These are phyloP conservation scores for Platorchestia sp. DNA, from an alignment of 1,140 invertebrate genomes.

Conservation along the genomic window DNA sequence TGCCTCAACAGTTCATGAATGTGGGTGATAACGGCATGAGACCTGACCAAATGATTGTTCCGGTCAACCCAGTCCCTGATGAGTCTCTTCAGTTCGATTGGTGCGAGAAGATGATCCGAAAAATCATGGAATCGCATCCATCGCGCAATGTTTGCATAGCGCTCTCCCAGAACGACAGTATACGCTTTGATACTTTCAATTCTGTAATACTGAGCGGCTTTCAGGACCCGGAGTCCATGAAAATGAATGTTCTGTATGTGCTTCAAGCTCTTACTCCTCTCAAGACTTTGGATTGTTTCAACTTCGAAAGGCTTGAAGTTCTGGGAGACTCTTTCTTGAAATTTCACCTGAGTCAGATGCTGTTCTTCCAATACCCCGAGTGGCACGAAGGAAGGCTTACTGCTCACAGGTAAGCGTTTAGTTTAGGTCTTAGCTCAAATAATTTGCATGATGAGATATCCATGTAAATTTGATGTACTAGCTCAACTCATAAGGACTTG, in stretches of 20 bases:
- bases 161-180: not conserved
- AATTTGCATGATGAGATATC: not conserved
- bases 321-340: slow-evolving; percentile 64
- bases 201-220: not conserved
- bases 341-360: slow-evolving; percentile 24
- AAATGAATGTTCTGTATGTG: not conserved
- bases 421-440: not conserved
- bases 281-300: slow-evolving; percentile 59
- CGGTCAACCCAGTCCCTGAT: not conserved
- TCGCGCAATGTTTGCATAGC: not conserved
- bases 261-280: slow-evolving; percentile 62
- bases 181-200: slow-evolving; percentile 15
- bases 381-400: slow-evolving; percentile 56
- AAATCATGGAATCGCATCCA: not conserved
- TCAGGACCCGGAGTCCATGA: not conserved
- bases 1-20: not conserved
- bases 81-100: slow-evolving; percentile 14
- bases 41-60: not conserved
- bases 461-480: not conserved
- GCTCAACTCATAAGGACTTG: not conserved
- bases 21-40: not conserved
- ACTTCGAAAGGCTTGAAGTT: slow-evolving; percentile 64
- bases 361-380: slow-evolving; percentile 24
- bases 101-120: not conserved
- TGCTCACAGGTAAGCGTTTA: not conserved